These are phyloP conservation scores for Plectrocnemia conspersa DNA, from an alignment of 1,140 invertebrate genomes.

Conservation along the genomic window DNA sequence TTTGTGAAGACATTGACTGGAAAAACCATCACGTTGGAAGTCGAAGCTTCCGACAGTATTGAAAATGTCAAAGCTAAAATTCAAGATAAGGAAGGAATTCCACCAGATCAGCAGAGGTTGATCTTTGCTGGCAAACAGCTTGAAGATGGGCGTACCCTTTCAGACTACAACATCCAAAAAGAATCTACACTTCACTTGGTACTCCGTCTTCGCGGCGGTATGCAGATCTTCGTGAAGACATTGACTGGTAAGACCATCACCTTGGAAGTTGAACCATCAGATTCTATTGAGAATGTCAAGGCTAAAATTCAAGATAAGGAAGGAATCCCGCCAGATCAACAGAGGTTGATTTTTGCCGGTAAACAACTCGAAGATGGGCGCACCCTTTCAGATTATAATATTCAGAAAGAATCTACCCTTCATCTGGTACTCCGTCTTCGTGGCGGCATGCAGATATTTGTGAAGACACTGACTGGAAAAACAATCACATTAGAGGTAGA, in stretches of 20 bases:
- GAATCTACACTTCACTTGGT: slow-evolving; percentile 72
- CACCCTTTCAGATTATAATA: slow-evolving; percentile 67
- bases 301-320: slow-evolving; percentile 73
- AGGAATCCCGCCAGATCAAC: slow-evolving; percentile 69
- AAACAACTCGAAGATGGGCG: slow-evolving; percentile 81
- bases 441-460: slow-evolving; percentile 78
- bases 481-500: slow-evolving; percentile 80
- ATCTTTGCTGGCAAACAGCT: slow-evolving; percentile 73
- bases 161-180: slow-evolving; percentile 77
- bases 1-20: slow-evolving; percentile 89
- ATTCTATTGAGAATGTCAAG: slow-evolving; percentile 77
- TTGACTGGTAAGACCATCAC: slow-evolving; percentile 81
- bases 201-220: slow-evolving; percentile 67
- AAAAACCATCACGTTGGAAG: slow-evolving; percentile 82
- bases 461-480: slow-evolving; percentile 77
- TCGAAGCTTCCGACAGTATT: slow-evolving; percentile 65
- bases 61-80: slow-evolving; percentile 70
- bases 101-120: slow-evolving; percentile 58
- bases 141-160: slow-evolving; percentile 72
- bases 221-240: slow-evolving; percentile 82
- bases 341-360: slow-evolving; percentile 70
- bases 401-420: slow-evolving; percentile 73
- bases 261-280: slow-evolving; percentile 70
- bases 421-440: slow-evolving; percentile 74
- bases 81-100: slow-evolving; percentile 57